These are phyloP conservation scores for Melanotaenia nigrans DNA, from an alignment of 2,797 vertebrate species.

Conservation along the genomic window DNA sequence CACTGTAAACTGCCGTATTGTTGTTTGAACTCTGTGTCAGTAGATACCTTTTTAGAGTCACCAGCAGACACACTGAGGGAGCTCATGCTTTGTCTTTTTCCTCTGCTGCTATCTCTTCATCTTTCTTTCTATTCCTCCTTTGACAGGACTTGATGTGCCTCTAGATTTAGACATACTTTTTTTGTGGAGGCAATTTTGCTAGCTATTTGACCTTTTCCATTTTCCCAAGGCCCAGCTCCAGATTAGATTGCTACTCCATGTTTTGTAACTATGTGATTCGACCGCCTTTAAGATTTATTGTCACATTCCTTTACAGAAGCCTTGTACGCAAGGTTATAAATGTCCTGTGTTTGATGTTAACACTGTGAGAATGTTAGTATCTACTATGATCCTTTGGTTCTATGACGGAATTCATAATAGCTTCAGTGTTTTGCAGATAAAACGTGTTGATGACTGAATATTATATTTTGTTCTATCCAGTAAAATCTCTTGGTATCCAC, in stretches of 20 bases:
- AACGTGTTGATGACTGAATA: slow-evolving; percentile 66
- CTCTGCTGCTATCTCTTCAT: slow-evolving; percentile 64
- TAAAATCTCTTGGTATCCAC: slow-evolving; percentile 53
- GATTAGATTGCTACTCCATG: slow-evolving; percentile 82
- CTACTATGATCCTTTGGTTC: slow-evolving; percentile 59
- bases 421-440: slow-evolving; percentile 68
- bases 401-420: slow-evolving; percentile 76
- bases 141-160: slow-evolving; percentile 78
- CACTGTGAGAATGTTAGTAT: slow-evolving; percentile 71
- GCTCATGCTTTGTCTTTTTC: slow-evolving; percentile 57
- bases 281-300: slow-evolving; percentile 81
- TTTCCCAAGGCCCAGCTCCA: slow-evolving; percentile 83
- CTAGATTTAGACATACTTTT: slow-evolving; percentile 83
- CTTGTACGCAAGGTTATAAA: slow-evolving; percentile 75
- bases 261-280: slow-evolving; percentile 83
- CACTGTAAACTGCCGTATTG: slow-evolving; percentile 11
- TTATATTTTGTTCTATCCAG: slow-evolving; percentile 55
- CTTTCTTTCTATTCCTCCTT: slow-evolving; percentile 63
- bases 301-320: slow-evolving; percentile 81
- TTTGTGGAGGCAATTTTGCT: slow-evolving; percentile 82
- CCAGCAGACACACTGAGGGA: slow-evolving; percentile 50
- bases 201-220: slow-evolving; percentile 86
- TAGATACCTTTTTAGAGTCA: slow-evolving; percentile 41
- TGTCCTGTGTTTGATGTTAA: slow-evolving; percentile 77
- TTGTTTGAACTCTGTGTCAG: slow-evolving; percentile 12